phyloP scores from a whole-genome alignment of 1,140 invertebrate genomes.

The Panagrolaimus sp. region DNA sequence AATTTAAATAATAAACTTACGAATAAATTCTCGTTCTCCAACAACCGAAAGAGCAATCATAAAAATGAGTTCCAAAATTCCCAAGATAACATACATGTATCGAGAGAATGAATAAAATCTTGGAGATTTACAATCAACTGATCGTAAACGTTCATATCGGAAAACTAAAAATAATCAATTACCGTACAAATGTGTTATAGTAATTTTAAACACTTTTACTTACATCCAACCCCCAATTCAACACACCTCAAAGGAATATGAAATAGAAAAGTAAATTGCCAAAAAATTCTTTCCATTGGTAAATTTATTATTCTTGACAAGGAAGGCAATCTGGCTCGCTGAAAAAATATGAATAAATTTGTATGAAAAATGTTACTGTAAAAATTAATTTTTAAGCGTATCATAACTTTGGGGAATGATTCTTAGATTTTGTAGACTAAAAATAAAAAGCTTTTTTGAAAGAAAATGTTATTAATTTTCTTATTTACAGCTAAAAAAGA shows the following conservation, averaged over 20 bases:
- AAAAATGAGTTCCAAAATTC: slow-evolving; percentile 43
- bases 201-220: neutral
- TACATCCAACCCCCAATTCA: slow-evolving; percentile 48
- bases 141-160: slow-evolving; percentile 41
- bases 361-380: neutral
- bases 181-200: slow-evolving; percentile 15
- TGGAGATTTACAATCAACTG: slow-evolving; percentile 43
- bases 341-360: slow-evolving; percentile 24
- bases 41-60: slow-evolving; percentile 47
- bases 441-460: no score
- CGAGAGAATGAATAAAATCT: slow-evolving; percentile 47
- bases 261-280: slow-evolving; percentile 53
- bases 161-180: slow-evolving; percentile 34
- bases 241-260: slow-evolving; percentile 48
- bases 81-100: slow-evolving; percentile 43
- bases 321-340: slow-evolving; percentile 52
- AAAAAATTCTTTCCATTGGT: slow-evolving; percentile 44
- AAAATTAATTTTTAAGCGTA: neutral
- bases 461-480: no score
- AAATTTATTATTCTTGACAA: slow-evolving; percentile 43
- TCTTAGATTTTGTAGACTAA: no score
- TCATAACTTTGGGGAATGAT: no score
- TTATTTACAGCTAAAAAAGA: no score
- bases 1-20: slow-evolving; percentile 24
- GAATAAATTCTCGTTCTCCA: slow-evolving; percentile 51